A percentile compares a stretch with the other conserved stretches of the same genome.
Evolutionary conservation across 2,113 vertebrate genomes (phyloP).

Genomic region (Speoplatyrhinus poulsoni): DNA sequence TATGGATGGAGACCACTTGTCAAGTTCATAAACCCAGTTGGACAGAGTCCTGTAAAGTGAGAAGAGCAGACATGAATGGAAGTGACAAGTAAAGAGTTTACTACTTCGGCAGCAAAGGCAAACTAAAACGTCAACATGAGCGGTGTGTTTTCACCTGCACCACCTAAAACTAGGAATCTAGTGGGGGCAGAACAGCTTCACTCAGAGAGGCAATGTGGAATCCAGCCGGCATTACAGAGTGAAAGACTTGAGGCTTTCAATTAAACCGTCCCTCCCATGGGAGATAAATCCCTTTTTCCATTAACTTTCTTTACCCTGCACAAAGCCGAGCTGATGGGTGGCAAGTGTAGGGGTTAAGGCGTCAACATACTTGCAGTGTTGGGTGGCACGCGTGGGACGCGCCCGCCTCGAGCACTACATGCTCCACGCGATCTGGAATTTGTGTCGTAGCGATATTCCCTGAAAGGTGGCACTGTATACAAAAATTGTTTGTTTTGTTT

Average conservation of each 20-base stretch:
- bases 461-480: too few relatives aligned
- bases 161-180: too few relatives aligned
- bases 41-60: conserved; percentile 86
- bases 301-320: conserved; percentile 12
- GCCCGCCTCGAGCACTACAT: too few relatives aligned
- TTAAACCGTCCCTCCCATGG: neutral
- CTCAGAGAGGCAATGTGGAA: neutral
- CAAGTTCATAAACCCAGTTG: conserved; percentile 96
- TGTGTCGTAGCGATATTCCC: too few relatives aligned
- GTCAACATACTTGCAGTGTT: too few relatives aligned
- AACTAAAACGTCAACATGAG: neutral
- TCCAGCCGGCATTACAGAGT: neutral
- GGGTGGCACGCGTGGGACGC: too few relatives aligned
- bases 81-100: too few relatives aligned
- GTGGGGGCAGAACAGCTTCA: neutral
- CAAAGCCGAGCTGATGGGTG: too few relatives aligned
- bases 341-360: neutral
- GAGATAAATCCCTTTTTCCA: conserved; percentile 17
- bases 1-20: conserved; percentile 97
- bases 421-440: too few relatives aligned
- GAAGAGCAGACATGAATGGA: neutral
- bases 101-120: neutral
- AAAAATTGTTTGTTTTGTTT: too few relatives aligned
- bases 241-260: neutral
- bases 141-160: neutral